phyloP scores from a whole-genome alignment of 2,113 vertebrate genomes.

The Pteronura brasiliensis region DNA sequence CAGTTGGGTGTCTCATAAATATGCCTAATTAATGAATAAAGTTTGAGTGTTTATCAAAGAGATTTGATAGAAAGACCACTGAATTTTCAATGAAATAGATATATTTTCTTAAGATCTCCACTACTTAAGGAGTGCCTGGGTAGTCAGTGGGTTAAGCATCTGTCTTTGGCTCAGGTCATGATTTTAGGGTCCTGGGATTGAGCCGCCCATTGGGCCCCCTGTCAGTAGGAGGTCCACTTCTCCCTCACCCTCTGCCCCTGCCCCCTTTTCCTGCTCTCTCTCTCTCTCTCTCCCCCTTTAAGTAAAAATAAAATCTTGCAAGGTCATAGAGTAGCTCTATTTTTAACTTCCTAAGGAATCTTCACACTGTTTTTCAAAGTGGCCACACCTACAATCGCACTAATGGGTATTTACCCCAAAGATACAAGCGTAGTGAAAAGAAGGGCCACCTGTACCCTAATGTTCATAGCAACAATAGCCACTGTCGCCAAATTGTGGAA shows the following conservation, averaged over 20 bases:
- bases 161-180: background rate
- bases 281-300: background rate
- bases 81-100: background rate
- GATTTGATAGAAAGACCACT: background rate
- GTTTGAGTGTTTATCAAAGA: background rate
- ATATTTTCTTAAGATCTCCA: conserved; percentile 21
- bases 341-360: too few relatives aligned
- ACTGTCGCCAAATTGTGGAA: too few relatives aligned
- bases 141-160: background rate
- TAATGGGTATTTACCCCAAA: too few relatives aligned
- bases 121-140: background rate
- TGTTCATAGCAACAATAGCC: too few relatives aligned
- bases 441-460: too few relatives aligned
- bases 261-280: too few relatives aligned
- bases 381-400: too few relatives aligned
- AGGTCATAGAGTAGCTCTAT: too few relatives aligned
- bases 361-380: too few relatives aligned
- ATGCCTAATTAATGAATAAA: background rate
- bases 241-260: background rate
- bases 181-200: background rate
- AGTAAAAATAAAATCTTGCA: background rate
- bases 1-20: conserved; percentile 29
- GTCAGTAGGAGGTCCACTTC: background rate
- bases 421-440: too few relatives aligned
- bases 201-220: background rate